Conservation (phyloP, 92 coral and sea anemone genomes). For the Siderastrea radians region DNA sequence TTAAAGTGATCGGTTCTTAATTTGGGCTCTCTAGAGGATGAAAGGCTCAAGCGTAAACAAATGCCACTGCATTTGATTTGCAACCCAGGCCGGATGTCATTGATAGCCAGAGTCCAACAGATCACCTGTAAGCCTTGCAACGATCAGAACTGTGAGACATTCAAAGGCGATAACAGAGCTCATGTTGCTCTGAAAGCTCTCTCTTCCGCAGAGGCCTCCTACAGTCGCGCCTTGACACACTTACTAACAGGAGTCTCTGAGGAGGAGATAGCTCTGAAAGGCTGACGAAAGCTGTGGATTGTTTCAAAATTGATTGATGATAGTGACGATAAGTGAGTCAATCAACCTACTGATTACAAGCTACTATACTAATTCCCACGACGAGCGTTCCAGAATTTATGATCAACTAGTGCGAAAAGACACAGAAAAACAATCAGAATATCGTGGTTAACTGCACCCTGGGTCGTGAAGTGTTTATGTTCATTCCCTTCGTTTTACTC, state of each 20-base stretch:
- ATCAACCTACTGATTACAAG: slow-evolving; percentile 8
- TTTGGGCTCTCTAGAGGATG: background rate
- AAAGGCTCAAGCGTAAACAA: background rate
- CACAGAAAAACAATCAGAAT: background rate
- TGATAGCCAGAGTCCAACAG: background rate
- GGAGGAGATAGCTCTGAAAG: background rate
- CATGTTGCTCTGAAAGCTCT: background rate
- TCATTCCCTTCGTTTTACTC: background rate
- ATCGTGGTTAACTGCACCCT: background rate
- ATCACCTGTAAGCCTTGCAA: slow-evolving; percentile 13
- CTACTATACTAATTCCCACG: background rate
- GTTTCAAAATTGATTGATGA: slow-evolving; percentile 12
- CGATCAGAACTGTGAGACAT: slow-evolving; percentile 31
- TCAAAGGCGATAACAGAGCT: slow-evolving; percentile 46
- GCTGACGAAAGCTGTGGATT: slow-evolving; percentile 37
- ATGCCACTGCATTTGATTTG: background rate
- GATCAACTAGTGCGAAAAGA: background rate
- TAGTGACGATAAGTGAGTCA: slow-evolving; percentile 3
- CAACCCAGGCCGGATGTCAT: slow-evolving; percentile 12
- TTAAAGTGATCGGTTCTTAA: background rate
- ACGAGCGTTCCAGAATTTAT: slow-evolving; percentile 1
- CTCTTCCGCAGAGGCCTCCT: too few relatives aligned
- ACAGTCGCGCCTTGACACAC: too few relatives aligned
- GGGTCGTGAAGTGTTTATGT: background rate
- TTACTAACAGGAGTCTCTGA: too few relatives aligned